Percentiles rank a stretch among this genome's conserved stretches.
Conservation (phyloP, 1,140 invertebrate genomes). For the Bombus pyrosoma region DNA sequence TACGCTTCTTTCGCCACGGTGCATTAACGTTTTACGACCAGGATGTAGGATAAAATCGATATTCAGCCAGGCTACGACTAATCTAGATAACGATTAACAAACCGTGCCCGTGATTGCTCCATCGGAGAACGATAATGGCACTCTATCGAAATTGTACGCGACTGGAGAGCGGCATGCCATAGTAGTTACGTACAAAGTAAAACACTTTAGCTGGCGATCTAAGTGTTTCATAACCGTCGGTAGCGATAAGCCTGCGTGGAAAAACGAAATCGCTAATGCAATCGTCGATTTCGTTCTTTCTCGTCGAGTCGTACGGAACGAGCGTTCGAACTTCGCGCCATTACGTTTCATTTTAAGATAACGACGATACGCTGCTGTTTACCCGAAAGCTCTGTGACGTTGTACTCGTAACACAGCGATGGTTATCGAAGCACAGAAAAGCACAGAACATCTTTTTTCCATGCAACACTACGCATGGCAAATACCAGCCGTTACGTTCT, state of each 20-base stretch:
- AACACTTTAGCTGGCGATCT: neutral
- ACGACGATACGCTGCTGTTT: neutral
- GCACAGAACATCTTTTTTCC: constrained; percentile 51
- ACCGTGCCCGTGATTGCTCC: constrained; percentile 32
- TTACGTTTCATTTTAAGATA: neutral
- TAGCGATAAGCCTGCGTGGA: too few relatives aligned
- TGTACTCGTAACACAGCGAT: neutral
- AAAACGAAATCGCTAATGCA: neutral
- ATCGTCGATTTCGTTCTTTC: neutral
- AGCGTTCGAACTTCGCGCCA: neutral
- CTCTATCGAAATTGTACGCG: constrained; percentile 21
- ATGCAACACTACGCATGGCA: constrained; percentile 52
- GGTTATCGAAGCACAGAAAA: constrained; percentile 59
- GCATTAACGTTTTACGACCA: constrained; percentile 32
- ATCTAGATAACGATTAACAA: constrained; percentile 31
- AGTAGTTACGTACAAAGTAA: constrained; percentile 13
- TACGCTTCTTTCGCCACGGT: constrained; percentile 17
- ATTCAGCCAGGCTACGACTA: constrained; percentile 6
- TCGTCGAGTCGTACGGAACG: neutral
- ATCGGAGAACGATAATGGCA: constrained; percentile 7
- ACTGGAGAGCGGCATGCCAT: neutral
- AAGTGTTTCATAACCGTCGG: neutral
- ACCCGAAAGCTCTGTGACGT: neutral
- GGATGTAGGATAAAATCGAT: constrained; percentile 37
- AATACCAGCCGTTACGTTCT: neutral